Evolutionary conservation across 2,113 vertebrate species (phyloP), one percentile per base, ranked within the genome.

Genomic region (Apodemus speciosus): DNA sequence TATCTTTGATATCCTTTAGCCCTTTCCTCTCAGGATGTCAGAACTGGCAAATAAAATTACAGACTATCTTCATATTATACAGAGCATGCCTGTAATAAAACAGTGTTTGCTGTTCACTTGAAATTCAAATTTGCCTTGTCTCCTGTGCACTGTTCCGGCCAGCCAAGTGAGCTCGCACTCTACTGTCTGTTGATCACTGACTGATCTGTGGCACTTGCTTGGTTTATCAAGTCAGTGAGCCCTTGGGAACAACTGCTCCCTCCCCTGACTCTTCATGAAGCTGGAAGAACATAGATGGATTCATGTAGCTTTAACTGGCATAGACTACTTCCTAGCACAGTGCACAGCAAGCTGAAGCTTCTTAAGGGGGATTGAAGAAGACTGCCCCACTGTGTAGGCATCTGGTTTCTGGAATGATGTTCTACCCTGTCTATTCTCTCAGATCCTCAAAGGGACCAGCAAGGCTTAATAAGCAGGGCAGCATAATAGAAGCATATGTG

Each of bases 381-480:
- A 20, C 13, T 5, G 11, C 8, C 38, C 11, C 13, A 38, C 21
- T 58, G 30, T 35, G 25, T 16, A 15, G 23, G 4, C 21, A 35
- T 77, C 51, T 80, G 27, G 38, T 62, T 83, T 43, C 32, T 46
- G 79, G 92, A 79, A 69, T 8, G 43, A 6, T 81, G 62, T 38
- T 49, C 2, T 51, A n/a, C 0, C 1, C 2, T 38, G 2, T 9
- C 64, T 25, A 0, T 76, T 77, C 38, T 76, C 58, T n/a, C 20
- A 73, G 58, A 62, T 62, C n/a, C 43, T 66, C 0, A 46, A 30
- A 11, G 62, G 25, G 46, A 49, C 23, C 16, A 85, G 8, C 20
- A 18, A 8, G 27, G 0, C 72, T 79, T 4, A 38, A 14, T 4
- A 38, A 14, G 30, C 25, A 46, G 21, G 21, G 3, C 25, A 40